Conservation (phyloP, 2,888 invertebrate genomes). For the Pediacus dermestoides region DNA sequence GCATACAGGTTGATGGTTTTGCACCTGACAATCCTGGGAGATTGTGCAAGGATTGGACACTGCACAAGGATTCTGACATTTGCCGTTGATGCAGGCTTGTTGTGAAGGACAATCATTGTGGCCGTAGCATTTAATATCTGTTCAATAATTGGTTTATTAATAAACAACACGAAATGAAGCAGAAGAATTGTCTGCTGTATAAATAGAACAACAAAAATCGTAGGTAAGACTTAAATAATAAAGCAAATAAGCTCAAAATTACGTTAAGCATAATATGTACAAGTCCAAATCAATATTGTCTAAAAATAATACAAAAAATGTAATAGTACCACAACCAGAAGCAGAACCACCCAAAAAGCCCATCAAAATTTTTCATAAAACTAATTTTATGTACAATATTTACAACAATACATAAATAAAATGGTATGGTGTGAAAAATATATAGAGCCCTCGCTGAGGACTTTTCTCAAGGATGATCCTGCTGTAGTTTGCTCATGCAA, state of each 20-base stretch:
- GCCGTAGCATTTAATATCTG: conserved; percentile 71
- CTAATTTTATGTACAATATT: conserved; percentile 27
- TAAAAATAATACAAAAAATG: too few relatives aligned
- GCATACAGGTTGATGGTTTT: conserved; percentile 80
- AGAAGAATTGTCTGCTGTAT: too few relatives aligned
- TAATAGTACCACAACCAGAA: conserved; percentile 13
- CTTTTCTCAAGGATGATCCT: conserved; percentile 32
- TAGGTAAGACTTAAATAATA: too few relatives aligned
- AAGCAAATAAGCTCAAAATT: too few relatives aligned
- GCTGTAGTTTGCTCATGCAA: conserved; percentile 29
- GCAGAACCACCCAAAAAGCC: conserved; percentile 17
- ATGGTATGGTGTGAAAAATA: conserved; percentile 21
- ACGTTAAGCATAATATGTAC: too few relatives aligned
- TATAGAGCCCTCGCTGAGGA: conserved; percentile 33
- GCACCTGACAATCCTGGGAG: conserved; percentile 76
- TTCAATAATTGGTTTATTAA: too few relatives aligned
- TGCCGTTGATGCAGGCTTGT: conserved; percentile 73
- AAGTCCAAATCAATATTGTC: too few relatives aligned
- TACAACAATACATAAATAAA: conserved; percentile 17
- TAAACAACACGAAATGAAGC: too few relatives aligned
- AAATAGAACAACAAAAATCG: too few relatives aligned
- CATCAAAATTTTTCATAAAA: conserved; percentile 23
- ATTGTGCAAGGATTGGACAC: conserved; percentile 69
- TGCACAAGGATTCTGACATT: conserved; percentile 80
- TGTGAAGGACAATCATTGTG: conserved; percentile 76